Evolutionary conservation across 2,113 vertebrate species (phyloP).

Genomic region (Plectropomus leopardus): DNA sequence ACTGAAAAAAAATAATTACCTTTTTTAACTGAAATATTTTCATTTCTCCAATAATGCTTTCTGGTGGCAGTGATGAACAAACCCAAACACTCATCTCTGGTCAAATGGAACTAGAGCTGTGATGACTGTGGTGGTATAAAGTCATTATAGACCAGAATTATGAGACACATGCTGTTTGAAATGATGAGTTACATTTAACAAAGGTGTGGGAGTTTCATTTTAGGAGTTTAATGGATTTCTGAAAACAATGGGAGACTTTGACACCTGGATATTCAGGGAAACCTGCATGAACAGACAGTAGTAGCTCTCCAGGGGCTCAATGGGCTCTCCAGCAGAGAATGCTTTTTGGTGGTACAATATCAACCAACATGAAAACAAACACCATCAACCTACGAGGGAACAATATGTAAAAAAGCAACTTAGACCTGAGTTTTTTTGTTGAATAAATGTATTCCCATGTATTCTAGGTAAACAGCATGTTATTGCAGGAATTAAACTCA

Average conservation of each 20-base stretch:
- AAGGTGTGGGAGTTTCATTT: not conserved
- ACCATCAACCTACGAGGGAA: not conserved
- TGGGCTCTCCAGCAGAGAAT: constrained; percentile 17
- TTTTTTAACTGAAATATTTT: too few species aligned
- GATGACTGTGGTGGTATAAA: not conserved
- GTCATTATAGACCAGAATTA: not conserved
- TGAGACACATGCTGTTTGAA: constrained; percentile 9
- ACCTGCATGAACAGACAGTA: not conserved
- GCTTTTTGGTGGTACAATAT: not conserved
- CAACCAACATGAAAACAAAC: constrained; percentile 1
- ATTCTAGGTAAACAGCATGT: not conserved
- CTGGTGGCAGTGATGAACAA: not conserved
- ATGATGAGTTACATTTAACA: not conserved
- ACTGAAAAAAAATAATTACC: too few species aligned
- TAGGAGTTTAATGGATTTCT: constrained; percentile 21
- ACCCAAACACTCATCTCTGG: not conserved
- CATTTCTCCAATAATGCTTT: not conserved
- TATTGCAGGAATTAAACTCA: not conserved
- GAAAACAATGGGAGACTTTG: not conserved
- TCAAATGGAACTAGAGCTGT: constrained; percentile 5
- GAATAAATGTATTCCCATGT: not conserved
- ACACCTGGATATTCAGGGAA: constrained; percentile 1
- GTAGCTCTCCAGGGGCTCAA: constrained; percentile 6
- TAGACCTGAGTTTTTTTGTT: not conserved
- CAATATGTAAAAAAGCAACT: not conserved